Evolutionary conservation across 2,113 vertebrate genomes (phyloP).

Genomic region (Papio anubis): DNA sequence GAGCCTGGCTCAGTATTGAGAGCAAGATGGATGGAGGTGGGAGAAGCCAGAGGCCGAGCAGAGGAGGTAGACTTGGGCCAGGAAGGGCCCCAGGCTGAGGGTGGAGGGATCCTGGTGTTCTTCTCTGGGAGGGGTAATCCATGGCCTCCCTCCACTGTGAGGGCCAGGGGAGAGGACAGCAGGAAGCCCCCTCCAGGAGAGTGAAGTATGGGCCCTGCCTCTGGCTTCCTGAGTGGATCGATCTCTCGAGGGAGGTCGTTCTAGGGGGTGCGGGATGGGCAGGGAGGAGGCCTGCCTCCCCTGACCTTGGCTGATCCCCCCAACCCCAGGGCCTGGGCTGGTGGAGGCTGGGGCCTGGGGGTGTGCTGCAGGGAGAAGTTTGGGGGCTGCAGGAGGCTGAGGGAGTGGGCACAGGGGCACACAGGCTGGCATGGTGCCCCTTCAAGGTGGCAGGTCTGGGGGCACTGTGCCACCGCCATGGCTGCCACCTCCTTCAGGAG

Average conservation of each 20-base stretch:
- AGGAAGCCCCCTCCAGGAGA: not conserved
- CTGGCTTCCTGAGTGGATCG: not conserved
- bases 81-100: not conserved
- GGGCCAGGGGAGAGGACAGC: no score
- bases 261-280: not conserved
- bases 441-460: no score
- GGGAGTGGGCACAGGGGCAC: not conserved
- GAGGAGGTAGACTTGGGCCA: no score
- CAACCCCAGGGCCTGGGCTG: not conserved
- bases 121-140: not conserved
- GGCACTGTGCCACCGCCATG: fast-evolving
- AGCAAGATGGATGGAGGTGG: not conserved
- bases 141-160: not conserved
- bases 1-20: not conserved
- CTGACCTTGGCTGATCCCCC: not conserved
- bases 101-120: not conserved
- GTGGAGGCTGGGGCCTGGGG: not conserved
- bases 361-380: not conserved
- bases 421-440: not conserved
- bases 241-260: no score
- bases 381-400: not conserved
- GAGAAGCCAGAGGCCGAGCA: not conserved
- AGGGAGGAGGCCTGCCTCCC: not conserved
- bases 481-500: not conserved
- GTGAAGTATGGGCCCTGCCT: not conserved